Conservation (phyloP, 2,888 invertebrate species). For the Pseudoips prasinana region DNA sequence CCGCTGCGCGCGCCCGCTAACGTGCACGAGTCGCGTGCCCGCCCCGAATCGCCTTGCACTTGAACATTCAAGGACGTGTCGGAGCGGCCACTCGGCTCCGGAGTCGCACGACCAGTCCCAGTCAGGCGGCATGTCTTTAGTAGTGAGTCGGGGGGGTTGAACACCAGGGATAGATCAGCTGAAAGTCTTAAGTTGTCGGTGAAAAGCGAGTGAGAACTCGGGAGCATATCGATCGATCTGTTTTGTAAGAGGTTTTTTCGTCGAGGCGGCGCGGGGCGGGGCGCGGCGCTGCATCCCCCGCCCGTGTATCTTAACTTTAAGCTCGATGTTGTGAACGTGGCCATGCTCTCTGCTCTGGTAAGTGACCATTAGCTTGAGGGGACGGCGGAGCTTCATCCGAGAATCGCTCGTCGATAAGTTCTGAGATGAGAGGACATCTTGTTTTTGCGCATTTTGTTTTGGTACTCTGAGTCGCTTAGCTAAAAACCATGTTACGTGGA, state of each 20-base stretch:
- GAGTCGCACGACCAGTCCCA: conserved; percentile 6
- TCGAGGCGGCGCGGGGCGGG: conserved; percentile 48
- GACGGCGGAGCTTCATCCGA: conserved; percentile 10
- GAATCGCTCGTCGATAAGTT: conserved; percentile 13
- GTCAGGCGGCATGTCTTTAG: conserved; percentile 13
- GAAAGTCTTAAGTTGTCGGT: conserved; percentile 37
- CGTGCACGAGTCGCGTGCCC: conserved; percentile 33
- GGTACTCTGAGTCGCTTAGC: conserved; percentile 23
- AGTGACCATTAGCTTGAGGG: conserved; percentile 33
- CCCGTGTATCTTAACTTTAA: conserved; percentile 27
- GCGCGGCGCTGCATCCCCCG: conserved; percentile 47
- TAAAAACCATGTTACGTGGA: conserved; percentile 14
- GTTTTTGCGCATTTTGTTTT: conserved; percentile 51
- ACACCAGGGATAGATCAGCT: conserved; percentile 35
- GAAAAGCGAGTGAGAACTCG: conserved; percentile 48
- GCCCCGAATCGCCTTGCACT: conserved; percentile 41
- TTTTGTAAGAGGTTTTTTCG: conserved; percentile 69
- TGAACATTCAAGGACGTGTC: conserved; percentile 45
- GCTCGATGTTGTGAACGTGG: conserved; percentile 34
- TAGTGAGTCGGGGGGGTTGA: conserved; percentile 10
- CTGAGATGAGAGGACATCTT: conserved; percentile 46
- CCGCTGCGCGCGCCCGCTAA: conserved; percentile 22
- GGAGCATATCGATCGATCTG: conserved; percentile 71
- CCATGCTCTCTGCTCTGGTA: conserved; percentile 31
- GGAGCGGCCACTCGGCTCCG: neutral